Evolutionary conservation across 2,797 vertebrate genomes (phyloP).

Genomic region (Arctocebus calabarensis): DNA sequence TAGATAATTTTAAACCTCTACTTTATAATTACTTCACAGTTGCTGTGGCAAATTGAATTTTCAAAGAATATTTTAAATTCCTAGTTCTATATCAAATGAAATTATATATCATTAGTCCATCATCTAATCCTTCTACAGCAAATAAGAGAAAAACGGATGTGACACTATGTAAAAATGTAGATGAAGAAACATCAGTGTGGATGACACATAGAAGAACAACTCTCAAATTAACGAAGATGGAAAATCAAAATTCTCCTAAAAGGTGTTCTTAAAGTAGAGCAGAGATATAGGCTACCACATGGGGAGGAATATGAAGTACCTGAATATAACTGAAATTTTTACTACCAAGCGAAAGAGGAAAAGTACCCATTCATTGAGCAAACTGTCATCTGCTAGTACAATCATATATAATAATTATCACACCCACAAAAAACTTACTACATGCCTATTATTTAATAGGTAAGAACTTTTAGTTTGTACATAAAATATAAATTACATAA

Average conservation of each 20-base stretch:
- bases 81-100: constrained; percentile 20
- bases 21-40: not conserved
- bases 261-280: not conserved
- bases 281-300: not conserved
- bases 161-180: constrained; percentile 6
- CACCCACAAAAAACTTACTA: constrained; percentile 29
- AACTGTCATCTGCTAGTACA: not conserved
- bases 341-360: not conserved
- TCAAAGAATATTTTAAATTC: constrained; percentile 59
- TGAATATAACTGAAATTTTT: constrained; percentile 21
- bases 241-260: constrained; percentile 33
- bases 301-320: not conserved
- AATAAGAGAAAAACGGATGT: not conserved
- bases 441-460: not conserved
- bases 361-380: not conserved
- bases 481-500: constrained; percentile 11
- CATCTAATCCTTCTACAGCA: constrained; percentile 32
- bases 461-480: constrained; percentile 1
- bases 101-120: not conserved
- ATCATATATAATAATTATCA: constrained; percentile 41
- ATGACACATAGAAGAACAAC: not conserved
- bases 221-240: constrained; percentile 44
- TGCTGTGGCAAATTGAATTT: not conserved
- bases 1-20: constrained; percentile 2
- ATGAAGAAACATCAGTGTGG: constrained; percentile 16